phyloP scores from a whole-genome alignment of 2,113 vertebrate genomes.

The Cairina moschata region DNA sequence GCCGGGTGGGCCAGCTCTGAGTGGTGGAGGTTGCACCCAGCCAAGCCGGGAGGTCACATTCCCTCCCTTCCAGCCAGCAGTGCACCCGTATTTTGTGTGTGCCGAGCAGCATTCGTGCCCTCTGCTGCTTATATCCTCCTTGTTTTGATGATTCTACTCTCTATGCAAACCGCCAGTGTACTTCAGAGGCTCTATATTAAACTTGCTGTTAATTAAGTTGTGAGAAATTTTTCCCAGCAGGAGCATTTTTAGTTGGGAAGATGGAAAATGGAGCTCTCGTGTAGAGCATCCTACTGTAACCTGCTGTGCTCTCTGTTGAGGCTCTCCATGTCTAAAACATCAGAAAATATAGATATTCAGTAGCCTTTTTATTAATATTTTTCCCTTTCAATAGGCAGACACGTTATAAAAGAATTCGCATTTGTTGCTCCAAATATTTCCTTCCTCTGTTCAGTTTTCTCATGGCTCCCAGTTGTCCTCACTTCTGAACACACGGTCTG shows the following conservation, averaged over 20 bases:
- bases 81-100: neutral
- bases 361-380: neutral
- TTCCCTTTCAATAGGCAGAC: neutral
- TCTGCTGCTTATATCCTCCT: neutral
- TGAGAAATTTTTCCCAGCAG: slow-evolving; percentile 9
- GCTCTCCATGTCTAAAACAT: neutral
- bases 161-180: neutral
- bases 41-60: neutral
- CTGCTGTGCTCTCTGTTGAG: neutral
- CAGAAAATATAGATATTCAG: neutral
- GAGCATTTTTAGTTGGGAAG: neutral
- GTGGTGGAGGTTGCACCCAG: neutral
- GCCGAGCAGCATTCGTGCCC: neutral
- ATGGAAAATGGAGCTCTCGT: neutral
- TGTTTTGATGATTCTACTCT: neutral
- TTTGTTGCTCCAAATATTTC: neutral
- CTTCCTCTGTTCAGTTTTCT: neutral
- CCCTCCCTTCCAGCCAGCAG: neutral
- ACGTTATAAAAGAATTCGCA: neutral
- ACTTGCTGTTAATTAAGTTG: slow-evolving; percentile 49
- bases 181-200: slow-evolving; percentile 32
- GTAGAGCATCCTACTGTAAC: neutral
- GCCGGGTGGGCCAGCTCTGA: neutral
- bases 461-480: neutral
- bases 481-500: neutral